These are phyloP conservation scores for Pangasius djambal DNA, from an alignment of 2,797 vertebrate species.

Conservation along the genomic window DNA sequence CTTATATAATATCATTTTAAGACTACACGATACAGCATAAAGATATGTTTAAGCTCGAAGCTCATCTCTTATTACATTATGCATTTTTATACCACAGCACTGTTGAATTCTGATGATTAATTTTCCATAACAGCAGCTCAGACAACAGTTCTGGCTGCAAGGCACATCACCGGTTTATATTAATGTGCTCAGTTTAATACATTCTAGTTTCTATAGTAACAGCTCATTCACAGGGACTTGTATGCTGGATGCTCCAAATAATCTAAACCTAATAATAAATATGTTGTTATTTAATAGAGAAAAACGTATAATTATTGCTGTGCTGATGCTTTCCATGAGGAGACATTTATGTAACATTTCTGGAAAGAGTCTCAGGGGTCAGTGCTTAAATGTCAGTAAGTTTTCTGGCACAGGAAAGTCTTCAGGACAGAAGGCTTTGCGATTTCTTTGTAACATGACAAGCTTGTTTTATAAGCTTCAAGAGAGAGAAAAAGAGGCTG, in stretches of 20 bases:
- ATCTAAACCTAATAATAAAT: background rate
- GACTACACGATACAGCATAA: background rate
- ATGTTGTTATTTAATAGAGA: background rate
- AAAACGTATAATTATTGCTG: background rate
- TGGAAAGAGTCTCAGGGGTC: background rate
- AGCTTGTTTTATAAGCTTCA: background rate
- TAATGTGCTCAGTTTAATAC: background rate
- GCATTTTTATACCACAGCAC: background rate
- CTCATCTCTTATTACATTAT: background rate
- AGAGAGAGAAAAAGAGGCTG: background rate
- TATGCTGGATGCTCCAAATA: background rate
- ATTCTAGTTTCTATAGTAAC: conserved; percentile 15
- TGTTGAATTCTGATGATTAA: background rate
- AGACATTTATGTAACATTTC: background rate
- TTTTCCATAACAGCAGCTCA: background rate
- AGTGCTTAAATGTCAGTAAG: background rate
- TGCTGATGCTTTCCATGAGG: background rate
- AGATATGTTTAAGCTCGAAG: background rate
- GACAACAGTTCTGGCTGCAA: conserved; percentile 14
- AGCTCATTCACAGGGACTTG: background rate
- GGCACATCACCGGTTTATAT: conserved; percentile 12
- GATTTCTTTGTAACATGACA: background rate
- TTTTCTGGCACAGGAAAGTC: background rate
- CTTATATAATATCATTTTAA: background rate
- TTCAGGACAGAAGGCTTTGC: background rate